A percentile compares a stretch with the other conserved stretches of the same genome.
Conservation (phyloP, 2,888 invertebrate species). For the Seira musarum region DNA sequence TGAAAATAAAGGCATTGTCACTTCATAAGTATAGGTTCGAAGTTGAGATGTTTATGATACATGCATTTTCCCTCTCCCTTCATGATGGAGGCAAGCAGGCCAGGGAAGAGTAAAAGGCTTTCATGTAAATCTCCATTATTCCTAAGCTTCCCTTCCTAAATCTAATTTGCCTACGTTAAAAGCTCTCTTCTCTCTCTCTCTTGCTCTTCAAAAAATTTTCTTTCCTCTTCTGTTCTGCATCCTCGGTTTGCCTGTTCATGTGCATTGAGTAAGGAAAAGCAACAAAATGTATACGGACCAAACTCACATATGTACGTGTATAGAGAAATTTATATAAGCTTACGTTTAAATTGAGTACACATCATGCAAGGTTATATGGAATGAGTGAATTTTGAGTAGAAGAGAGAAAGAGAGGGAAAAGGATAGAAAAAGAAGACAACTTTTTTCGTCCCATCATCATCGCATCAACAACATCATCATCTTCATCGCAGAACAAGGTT, state of each 20-base stretch:
- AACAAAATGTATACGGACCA: conserved; percentile 43
- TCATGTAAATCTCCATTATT: conserved; percentile 71
- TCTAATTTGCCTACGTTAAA: conserved; percentile 72
- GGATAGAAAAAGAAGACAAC: conserved; percentile 54
- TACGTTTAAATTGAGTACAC: conserved; percentile 14
- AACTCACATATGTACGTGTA: conserved; percentile 14
- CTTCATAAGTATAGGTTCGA: not conserved
- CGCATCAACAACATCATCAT: conserved; percentile 18
- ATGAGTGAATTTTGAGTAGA: conserved; percentile 53
- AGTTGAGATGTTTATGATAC: conserved; percentile 21
- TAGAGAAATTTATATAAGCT: not conserved
- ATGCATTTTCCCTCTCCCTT: conserved; percentile 52
- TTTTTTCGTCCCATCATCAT: conserved; percentile 46
- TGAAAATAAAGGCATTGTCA: not conserved
- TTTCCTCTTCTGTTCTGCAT: conserved; percentile 58
- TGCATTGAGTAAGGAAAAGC: conserved; percentile 57
- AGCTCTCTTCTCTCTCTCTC: conserved; percentile 68
- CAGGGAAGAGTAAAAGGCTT: conserved; percentile 70
- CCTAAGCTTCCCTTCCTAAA: conserved; percentile 71
- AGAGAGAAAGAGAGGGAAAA: conserved; percentile 47
- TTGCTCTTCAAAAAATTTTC: conserved; percentile 31
- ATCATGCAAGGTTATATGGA: conserved; percentile 29
- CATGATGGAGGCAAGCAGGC: conserved; percentile 56
- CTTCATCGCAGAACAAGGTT: conserved; percentile 54
- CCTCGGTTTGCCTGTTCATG: conserved; percentile 59